A percentile compares a stretch with the other conserved stretches of the same genome.
These are phyloP conservation scores for Cantharis flavilabris DNA, from an alignment of 2,888 invertebrate genomes.

Conservation along the genomic window DNA sequence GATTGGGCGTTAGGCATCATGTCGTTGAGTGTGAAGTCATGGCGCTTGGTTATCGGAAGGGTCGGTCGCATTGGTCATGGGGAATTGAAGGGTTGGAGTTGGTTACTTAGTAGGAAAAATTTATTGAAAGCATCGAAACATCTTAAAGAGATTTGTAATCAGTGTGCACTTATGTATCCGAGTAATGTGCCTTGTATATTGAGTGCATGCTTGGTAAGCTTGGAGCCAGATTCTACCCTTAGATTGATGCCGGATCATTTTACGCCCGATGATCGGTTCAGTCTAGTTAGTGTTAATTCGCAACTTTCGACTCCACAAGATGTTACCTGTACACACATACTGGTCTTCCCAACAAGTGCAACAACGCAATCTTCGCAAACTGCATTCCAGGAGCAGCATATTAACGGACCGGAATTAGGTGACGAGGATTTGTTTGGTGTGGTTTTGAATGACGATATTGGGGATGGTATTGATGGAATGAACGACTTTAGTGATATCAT, in stretches of 20 bases:
- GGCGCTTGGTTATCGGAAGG: constrained; percentile 95
- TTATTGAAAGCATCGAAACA: constrained; percentile 84
- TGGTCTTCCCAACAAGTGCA: constrained; percentile 97
- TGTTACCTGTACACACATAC: constrained; percentile 95
- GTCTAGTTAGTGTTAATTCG: constrained; percentile 82
- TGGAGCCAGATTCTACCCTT: constrained; percentile 76
- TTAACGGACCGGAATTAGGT: constrained; percentile 67
- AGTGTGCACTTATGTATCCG: constrained; percentile 83
- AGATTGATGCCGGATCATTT: constrained; percentile 93
- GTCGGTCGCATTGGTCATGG: constrained; percentile 94
- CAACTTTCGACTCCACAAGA: constrained; percentile 94
- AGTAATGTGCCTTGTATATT: constrained; percentile 87
- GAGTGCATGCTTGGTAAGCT: constrained; percentile 96
- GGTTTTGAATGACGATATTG: constrained; percentile 65
- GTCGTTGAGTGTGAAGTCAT: constrained; percentile 90
- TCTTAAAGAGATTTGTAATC: constrained; percentile 88
- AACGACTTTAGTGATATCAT: constrained; percentile 74
- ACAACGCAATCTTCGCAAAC: constrained; percentile 84
- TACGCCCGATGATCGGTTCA: constrained; percentile 91
- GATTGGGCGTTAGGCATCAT: constrained; percentile 95
- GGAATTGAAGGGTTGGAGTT: constrained; percentile 93
- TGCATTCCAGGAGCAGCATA: constrained; percentile 70
- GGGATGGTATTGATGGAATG: constrained; percentile 71
- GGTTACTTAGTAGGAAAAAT: constrained; percentile 89
- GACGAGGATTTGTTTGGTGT: constrained; percentile 68